Base-by-base conservation (phyloP, 2,888 invertebrate genomes). In the Sinotaia quadrata region DNA sequence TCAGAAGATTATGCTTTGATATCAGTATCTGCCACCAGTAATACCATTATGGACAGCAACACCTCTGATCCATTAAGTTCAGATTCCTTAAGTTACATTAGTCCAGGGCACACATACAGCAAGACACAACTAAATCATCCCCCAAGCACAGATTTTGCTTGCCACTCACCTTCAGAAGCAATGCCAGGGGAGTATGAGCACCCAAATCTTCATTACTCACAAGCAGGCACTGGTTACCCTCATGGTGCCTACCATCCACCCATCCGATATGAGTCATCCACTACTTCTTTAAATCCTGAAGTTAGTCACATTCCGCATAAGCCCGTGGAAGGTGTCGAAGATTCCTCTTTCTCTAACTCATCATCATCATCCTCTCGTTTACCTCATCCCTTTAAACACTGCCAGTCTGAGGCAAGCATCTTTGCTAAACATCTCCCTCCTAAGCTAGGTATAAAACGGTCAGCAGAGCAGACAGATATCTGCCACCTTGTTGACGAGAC, bases 141-240 rank as follows among this genome's bases (percentile, higher is more conserved):
- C n/a, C n/a, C n/a, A n/a, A n/a, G n/a, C n/a, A n/a, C n/a, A n/a
- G n/a, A n/a, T n/a, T 82, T 76, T 66, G 71, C 74, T 37, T 73
- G 78, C 33, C 82, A 84, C 73, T 84, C 83, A 8, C 85, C 85
- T 1, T 77, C 75, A 24, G 78, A 82, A 37, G 75, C 73, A 21
- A 81, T 76, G 44, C 85, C 84, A 69, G 73, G 74, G 62, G 79
- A 79, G 54, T 84, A 86, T 68, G 79, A 78, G 54, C 76, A 80
- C 69, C 78, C 80, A 12, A 78, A 79, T 65, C 77, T 80, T 49
- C 76, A 81, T 67, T 84, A 85, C 67, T 82, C 83, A 10, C 78
- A 80, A 36, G 83, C 79, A 33, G 81, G 83, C 49, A 76, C 82
- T 18, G 85, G 85, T 5, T 85, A 85, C 73, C 84, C 83, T 2